Conservation (phyloP, 2,797 vertebrate species). For the Aratinga solstitialis region DNA sequence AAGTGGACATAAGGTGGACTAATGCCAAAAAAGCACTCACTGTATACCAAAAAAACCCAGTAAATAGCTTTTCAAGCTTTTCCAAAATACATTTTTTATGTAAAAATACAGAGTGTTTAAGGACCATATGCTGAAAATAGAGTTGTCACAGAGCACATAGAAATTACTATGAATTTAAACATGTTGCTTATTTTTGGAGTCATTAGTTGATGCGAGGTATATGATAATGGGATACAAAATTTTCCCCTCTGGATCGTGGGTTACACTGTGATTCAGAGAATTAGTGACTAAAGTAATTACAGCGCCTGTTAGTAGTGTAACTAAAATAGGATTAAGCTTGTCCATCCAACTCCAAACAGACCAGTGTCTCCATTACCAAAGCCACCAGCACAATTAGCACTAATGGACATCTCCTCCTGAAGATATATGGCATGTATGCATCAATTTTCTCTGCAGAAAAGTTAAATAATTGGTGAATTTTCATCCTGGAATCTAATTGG, state of each 20-base stretch:
- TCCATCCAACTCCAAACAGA: neutral
- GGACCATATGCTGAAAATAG: neutral
- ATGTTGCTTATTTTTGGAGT: neutral
- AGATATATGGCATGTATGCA: neutral
- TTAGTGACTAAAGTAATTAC: constrained; percentile 27
- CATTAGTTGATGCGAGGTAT: neutral
- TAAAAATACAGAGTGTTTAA: neutral
- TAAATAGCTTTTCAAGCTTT: neutral
- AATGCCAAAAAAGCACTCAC: constrained; percentile 26
- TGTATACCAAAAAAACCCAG: neutral
- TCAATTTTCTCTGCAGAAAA: neutral
- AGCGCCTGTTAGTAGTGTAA: neutral
- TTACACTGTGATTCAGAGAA: neutral
- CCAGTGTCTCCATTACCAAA: neutral
- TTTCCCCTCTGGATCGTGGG: neutral
- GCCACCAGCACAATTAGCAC: constrained; percentile 17
- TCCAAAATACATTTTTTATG: neutral
- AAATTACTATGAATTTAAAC: neutral
- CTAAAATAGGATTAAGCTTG: neutral
- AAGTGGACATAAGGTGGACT: neutral
- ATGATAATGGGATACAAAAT: constrained; percentile 3
- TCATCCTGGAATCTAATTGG: neutral
- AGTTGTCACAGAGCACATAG: neutral
- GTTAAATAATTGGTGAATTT: neutral
- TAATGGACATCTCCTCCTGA: neutral